These are phyloP conservation scores for Metopolophium dirhodum DNA, from an alignment of 1,140 invertebrate species.

Conservation along the genomic window DNA sequence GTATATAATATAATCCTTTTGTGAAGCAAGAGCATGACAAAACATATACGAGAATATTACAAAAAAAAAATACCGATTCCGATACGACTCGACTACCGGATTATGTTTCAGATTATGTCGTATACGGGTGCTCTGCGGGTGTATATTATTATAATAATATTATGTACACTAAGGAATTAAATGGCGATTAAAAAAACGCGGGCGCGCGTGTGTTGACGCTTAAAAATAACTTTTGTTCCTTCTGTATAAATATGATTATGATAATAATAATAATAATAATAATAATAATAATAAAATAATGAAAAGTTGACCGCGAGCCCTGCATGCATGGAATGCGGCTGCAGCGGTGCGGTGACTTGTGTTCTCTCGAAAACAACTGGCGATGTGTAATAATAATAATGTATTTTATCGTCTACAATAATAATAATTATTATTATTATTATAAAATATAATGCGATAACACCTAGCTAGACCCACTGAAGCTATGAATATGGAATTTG, in stretches of 20 bases:
- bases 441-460: no score
- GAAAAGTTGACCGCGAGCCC: conserved; percentile 31
- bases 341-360: background rate
- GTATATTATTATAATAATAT: background rate
- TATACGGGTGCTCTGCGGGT: background rate
- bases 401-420: background rate
- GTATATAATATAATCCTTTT: conserved; percentile 26
- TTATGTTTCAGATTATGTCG: conserved; percentile 32
- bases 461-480: no score
- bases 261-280: conserved; percentile 33
- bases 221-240: background rate
- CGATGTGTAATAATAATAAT: background rate
- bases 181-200: conserved; percentile 21
- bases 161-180: background rate
- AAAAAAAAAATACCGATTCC: conserved; percentile 4
- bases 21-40: conserved; percentile 13
- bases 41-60: background rate
- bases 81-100: conserved; percentile 39
- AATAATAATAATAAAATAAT: background rate
- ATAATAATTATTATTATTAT: background rate
- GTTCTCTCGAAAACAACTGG: background rate
- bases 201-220: background rate
- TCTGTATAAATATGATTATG: background rate
- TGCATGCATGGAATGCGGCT: background rate
- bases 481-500: no score